A percentile compares a stretch with the other conserved stretches of the same genome.
These are phyloP conservation scores for Pectinophora gossypiella DNA, from an alignment of 1,140 invertebrate genomes.

Conservation along the genomic window DNA sequence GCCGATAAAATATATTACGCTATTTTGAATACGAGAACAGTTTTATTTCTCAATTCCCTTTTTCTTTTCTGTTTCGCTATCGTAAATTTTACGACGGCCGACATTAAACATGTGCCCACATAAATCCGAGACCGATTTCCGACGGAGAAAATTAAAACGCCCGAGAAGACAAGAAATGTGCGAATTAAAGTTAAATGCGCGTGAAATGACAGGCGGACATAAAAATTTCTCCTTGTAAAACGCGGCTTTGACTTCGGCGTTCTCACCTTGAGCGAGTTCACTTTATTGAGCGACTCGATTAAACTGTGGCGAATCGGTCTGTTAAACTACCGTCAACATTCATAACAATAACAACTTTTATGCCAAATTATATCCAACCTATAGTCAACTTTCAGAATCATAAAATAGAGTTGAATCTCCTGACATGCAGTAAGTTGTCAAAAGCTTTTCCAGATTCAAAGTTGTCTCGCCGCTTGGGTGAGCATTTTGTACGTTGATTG, in stretches of 20 bases:
- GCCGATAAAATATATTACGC: constrained; percentile 25
- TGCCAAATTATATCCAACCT: neutral
- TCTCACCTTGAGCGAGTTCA: constrained; percentile 45
- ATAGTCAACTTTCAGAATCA: constrained; percentile 20
- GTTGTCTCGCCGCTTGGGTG: constrained; percentile 32
- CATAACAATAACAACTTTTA: constrained; percentile 13
- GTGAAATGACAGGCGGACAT: constrained; percentile 60
- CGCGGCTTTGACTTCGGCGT: constrained; percentile 35
- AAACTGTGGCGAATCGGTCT: constrained; percentile 60
- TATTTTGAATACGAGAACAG: constrained; percentile 33
- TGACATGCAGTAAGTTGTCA: neutral
- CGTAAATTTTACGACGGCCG: constrained; percentile 28
- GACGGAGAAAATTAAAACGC: constrained; percentile 38
- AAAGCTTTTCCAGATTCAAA: constrained; percentile 16
- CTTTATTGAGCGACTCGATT: constrained; percentile 57
- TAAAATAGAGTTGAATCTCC: constrained; percentile 25
- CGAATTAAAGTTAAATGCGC: constrained; percentile 58
- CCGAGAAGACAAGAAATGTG: constrained; percentile 40
- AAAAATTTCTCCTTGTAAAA: constrained; percentile 56
- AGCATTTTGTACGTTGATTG: constrained; percentile 62
- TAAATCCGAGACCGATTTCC: constrained; percentile 27
- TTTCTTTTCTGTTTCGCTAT: constrained; percentile 19
- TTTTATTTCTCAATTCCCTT: constrained; percentile 39
- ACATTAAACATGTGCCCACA: constrained; percentile 25
- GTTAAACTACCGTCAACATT: constrained; percentile 42